phyloP scores from a whole-genome alignment of 92 coral and sea anemone genomes.

The Zoanthus sociatus region DNA sequence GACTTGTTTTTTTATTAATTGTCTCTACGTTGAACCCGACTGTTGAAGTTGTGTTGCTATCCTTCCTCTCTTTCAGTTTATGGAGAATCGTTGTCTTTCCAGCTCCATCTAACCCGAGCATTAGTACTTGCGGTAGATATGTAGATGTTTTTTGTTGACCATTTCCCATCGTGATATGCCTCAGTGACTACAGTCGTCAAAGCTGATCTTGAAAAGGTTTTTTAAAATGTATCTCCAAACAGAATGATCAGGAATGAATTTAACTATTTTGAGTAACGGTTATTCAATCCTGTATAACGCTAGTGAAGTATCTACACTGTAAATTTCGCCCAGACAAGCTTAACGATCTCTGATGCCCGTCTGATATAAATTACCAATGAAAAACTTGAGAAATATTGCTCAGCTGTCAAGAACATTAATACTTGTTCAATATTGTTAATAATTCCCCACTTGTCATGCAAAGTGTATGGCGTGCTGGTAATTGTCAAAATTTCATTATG shows the following conservation, averaged over 20 bases:
- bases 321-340: no score
- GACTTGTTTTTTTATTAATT: background rate
- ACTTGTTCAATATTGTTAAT: no score
- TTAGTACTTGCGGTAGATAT: slow-evolving; percentile 24
- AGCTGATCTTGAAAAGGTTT: background rate
- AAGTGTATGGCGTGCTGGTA: no score
- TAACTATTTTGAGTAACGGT: no score
- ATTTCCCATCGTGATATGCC: slow-evolving; percentile 17
- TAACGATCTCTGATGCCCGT: slow-evolving; percentile 9
- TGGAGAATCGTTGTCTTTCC: slow-evolving; percentile 39
- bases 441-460: no score
- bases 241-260: no score
- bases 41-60: slow-evolving; percentile 1
- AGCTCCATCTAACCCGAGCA: slow-evolving; percentile 47
- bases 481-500: no score
- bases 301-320: no score
- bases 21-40: slow-evolving; percentile 40
- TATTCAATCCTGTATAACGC: no score
- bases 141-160: background rate
- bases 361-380: background rate
- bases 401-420: no score
- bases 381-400: background rate
- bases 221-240: no score
- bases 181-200: background rate
- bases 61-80: slow-evolving; percentile 1